phyloP scores from a whole-genome alignment of 2,797 vertebrate species.

The Vireo griseus region DNA sequence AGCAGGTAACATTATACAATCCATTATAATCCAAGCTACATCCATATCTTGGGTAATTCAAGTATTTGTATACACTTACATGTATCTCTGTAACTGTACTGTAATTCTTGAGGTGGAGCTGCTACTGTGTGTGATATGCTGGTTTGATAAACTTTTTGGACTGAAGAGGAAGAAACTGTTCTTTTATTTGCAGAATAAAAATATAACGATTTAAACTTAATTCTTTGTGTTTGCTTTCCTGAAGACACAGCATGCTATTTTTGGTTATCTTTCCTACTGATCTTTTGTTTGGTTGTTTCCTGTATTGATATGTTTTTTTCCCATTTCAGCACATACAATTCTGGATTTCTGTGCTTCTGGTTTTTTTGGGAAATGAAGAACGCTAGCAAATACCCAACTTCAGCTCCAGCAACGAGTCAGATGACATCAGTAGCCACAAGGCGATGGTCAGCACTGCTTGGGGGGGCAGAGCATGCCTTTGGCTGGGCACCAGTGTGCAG shows the following conservation, averaged over 20 bases:
- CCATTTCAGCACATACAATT: neutral
- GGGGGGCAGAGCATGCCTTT: neutral
- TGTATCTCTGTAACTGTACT: neutral
- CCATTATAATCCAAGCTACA: neutral
- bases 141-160: neutral
- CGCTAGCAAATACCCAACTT: neutral
- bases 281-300: neutral
- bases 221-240: neutral
- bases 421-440: rapidly evolving
- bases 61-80: neutral
- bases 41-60: neutral
- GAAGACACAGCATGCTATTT: neutral
- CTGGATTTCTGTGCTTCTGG: neutral
- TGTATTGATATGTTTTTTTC: neutral
- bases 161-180: neutral
- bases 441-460: rapidly evolving
- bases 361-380: neutral
- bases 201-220: neutral
- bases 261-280: neutral
- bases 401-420: neutral
- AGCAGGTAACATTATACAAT: neutral
- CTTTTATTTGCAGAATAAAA: neutral
- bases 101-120: neutral
- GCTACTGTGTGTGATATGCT: neutral
- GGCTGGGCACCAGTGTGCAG: rapidly evolving